Evolutionary conservation across 2,888 invertebrate species (phyloP), one percentile per base, ranked within the genome.

Genomic region (Polymixis lichenea): DNA sequence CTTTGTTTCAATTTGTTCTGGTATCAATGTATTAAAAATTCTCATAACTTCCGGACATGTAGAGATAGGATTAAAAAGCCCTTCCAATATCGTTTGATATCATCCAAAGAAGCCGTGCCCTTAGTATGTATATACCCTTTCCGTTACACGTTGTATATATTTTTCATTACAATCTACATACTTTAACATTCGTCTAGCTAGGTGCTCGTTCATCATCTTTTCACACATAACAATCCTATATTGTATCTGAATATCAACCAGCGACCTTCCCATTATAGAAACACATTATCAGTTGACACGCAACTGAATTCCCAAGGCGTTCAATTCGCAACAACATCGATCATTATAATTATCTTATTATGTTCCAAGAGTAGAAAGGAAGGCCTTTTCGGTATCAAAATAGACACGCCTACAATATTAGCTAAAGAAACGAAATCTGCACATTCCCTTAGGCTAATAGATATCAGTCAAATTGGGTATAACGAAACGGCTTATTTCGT

Each of bases 271-370:
- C 15, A 69, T 61, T 70, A 74, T 69, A 74, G 58, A 81, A 84
- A 65, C 53, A 82, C 72, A 82, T 85, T 78, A 75, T 75, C 74
- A 60, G 69, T 78, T 78, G 78, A 84, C 81, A 83, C 65, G 72
- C 71, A 78, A 80, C 56, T 77, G 65, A 15, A 76, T 77, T 80
- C 80, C 72, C 67, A 38, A 72, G 83, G 84, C 85, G 53, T 32
- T 72, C 32, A 58, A 77, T 85, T 77, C 72, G 76, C 86, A 81
- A 77, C 74, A 71, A 75, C 83, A 86, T 86, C 78, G 53, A 86
- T 86, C 80, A 86, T 75, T 65, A 75, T 80, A 79, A 86, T 82
- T 82, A 76, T 78, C 67, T 78, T 65, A 80, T 79, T 82, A 78
- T 67, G 58, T 71, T 68, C 19, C 68, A 72, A 78, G 60, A 76